Conservation (phyloP, 2,797 vertebrate species). For the Chelon auratus region DNA sequence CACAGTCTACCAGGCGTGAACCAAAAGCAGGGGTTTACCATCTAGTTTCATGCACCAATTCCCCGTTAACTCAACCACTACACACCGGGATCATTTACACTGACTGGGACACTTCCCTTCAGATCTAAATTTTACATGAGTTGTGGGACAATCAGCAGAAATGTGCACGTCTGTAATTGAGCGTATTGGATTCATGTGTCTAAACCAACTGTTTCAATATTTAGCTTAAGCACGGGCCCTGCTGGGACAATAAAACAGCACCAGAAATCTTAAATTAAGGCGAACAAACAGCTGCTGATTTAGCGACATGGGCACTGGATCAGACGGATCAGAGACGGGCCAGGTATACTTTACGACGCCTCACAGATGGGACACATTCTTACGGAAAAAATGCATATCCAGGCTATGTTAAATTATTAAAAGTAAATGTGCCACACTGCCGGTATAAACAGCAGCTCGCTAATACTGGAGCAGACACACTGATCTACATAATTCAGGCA, state of each 20-base stretch:
- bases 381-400: slow-evolving; percentile 41
- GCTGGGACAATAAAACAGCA: slow-evolving; percentile 19
- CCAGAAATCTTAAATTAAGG: slow-evolving; percentile 32
- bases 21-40: slow-evolving; percentile 1
- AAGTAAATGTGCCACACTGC: slow-evolving; percentile 25
- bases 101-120: background rate
- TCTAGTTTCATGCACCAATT: slow-evolving; percentile 27
- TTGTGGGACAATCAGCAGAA: background rate
- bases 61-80: slow-evolving; percentile 10
- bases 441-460: slow-evolving; percentile 46
- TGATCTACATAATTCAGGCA: slow-evolving; percentile 60
- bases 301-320: slow-evolving; percentile 16
- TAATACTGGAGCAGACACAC: slow-evolving; percentile 52
- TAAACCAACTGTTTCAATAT: slow-evolving; percentile 32
- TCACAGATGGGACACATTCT: slow-evolving; percentile 50
- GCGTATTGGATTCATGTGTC: background rate
- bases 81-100: slow-evolving; percentile 28
- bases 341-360: slow-evolving; percentile 24
- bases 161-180: slow-evolving; percentile 5
- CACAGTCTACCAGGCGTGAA: slow-evolving; percentile 19
- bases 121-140: slow-evolving; percentile 17
- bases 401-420: slow-evolving; percentile 50
- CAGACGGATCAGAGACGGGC: slow-evolving; percentile 22
- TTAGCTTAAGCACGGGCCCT: slow-evolving; percentile 16
- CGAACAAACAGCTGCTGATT: slow-evolving; percentile 49